Conservation (phyloP, 2,797 vertebrate genomes). For the Oryzias dopingdopingensis region DNA sequence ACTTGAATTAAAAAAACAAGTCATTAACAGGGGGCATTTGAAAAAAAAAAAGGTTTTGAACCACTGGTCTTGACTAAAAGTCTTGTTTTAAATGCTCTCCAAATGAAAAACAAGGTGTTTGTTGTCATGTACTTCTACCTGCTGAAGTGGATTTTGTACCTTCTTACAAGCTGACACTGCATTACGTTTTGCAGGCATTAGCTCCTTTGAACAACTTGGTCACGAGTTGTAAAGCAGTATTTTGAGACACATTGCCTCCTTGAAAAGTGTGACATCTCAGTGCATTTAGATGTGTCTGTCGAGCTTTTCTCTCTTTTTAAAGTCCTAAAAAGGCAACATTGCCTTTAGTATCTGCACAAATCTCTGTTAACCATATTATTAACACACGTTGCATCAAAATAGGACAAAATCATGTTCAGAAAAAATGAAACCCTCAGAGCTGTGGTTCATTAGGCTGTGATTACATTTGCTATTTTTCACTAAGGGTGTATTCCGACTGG, state of each 20-base stretch:
- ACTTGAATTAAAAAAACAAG: too few relatives aligned
- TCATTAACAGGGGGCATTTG: too few relatives aligned
- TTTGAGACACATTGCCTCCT: constrained; percentile 22
- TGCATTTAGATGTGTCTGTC: constrained; percentile 22
- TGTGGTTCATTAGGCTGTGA: background rate
- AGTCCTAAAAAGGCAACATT: background rate
- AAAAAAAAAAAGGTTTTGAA: too few relatives aligned
- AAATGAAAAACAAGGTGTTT: constrained; percentile 20
- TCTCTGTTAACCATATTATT: background rate
- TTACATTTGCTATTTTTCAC: background rate
- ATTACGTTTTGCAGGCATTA: constrained; percentile 13
- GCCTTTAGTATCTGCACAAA: background rate
- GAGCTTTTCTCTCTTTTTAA: constrained; percentile 14
- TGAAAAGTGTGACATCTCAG: constrained; percentile 28
- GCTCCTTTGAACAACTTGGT: constrained; percentile 20
- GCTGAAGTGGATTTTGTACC: constrained; percentile 25
- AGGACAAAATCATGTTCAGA: too few relatives aligned
- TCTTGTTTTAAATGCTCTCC: background rate
- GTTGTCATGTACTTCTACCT: constrained; percentile 1
- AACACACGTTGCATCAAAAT: background rate
- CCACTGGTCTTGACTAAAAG: too few relatives aligned
- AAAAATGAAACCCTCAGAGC: background rate
- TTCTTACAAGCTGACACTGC: constrained; percentile 12
- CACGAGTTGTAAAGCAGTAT: constrained; percentile 38
- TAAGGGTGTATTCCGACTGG: too few relatives aligned